Evolutionary conservation across 2,113 vertebrate species (phyloP).

Genomic region (Takifugu bimaculatus): DNA sequence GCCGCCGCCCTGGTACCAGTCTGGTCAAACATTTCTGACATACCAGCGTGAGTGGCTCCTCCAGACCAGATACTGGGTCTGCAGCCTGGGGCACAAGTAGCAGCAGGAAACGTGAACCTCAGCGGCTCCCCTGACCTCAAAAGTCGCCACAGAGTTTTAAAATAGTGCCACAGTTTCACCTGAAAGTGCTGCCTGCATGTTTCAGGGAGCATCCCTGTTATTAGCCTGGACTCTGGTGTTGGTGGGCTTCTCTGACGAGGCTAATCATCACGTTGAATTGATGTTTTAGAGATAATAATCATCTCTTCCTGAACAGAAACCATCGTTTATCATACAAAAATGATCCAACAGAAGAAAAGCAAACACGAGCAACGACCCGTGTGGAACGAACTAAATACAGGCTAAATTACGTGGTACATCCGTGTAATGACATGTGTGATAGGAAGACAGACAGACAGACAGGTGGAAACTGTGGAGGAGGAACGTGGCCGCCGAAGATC

Average conservation of each 20-base stretch:
- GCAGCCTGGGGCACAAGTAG: not conserved
- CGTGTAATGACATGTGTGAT: not conserved
- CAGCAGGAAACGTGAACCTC: not conserved
- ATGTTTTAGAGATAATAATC: not conserved
- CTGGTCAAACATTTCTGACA: slow-evolving; percentile 46
- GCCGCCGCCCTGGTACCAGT: slow-evolving; percentile 47
- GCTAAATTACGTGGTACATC: not conserved
- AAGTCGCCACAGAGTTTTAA: not conserved
- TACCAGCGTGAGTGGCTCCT: slow-evolving; percentile 19
- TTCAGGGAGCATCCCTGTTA: not conserved
- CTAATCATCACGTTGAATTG: not conserved
- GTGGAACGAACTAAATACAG: not conserved
- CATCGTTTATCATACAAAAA: not conserved
- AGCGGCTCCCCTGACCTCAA: not conserved
- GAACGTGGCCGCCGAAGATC: slow-evolving; percentile 2
- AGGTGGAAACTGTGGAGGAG: not conserved
- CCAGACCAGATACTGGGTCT: slow-evolving; percentile 3
- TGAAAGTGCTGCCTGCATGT: not conserved
- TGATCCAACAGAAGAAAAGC: not conserved
- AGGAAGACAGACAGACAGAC: not conserved
- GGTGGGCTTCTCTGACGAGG: not conserved
- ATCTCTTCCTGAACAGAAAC: not conserved
- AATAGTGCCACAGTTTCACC: not conserved
- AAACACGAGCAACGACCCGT: not conserved
- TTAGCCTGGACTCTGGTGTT: not conserved